Conservation (phyloP, 2,113 vertebrate species). For the Chamaetylas fuelleborni region DNA sequence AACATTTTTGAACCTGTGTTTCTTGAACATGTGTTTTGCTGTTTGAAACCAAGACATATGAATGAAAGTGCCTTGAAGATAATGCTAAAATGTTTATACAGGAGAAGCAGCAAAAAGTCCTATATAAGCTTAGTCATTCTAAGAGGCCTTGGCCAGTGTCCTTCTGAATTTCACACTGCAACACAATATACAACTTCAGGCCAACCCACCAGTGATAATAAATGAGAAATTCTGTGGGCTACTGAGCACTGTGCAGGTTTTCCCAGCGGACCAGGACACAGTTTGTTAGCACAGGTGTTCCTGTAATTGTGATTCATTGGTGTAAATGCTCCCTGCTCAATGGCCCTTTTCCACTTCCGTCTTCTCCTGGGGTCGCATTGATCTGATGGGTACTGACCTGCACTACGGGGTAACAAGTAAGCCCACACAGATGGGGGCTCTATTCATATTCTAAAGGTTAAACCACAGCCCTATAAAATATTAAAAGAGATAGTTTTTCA, state of each 20-base stretch:
- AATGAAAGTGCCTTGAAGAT: conserved; percentile 43
- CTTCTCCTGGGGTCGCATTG: conserved; percentile 56
- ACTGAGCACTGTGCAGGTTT: conserved; percentile 63
- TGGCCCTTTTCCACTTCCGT: conserved; percentile 46
- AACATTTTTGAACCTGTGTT: not conserved
- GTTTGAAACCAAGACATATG: not conserved
- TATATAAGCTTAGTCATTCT: not conserved
- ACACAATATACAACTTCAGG: conserved; percentile 39
- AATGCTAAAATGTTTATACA: not conserved
- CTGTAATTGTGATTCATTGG: conserved; percentile 77
- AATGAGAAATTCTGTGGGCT: conserved; percentile 70
- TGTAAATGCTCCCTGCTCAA: conserved; percentile 63
- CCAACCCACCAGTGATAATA: conserved; percentile 60
- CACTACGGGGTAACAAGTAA: conserved; percentile 27
- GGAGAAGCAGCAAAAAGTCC: not conserved
- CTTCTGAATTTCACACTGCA: conserved; percentile 56
- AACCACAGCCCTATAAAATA: conserved; percentile 43
- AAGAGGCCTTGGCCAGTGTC: conserved; percentile 48
- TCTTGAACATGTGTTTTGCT: not conserved
- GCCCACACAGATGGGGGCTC: not conserved
- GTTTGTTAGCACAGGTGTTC: conserved; percentile 76
- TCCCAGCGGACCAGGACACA: conserved; percentile 64
- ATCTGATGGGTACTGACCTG: conserved; percentile 45
- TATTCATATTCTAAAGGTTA: conserved; percentile 58
- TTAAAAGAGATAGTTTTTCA: conserved; percentile 2